phyloP scores from a whole-genome alignment of 1,140 invertebrate genomes.

The Bombus sibiricus region DNA sequence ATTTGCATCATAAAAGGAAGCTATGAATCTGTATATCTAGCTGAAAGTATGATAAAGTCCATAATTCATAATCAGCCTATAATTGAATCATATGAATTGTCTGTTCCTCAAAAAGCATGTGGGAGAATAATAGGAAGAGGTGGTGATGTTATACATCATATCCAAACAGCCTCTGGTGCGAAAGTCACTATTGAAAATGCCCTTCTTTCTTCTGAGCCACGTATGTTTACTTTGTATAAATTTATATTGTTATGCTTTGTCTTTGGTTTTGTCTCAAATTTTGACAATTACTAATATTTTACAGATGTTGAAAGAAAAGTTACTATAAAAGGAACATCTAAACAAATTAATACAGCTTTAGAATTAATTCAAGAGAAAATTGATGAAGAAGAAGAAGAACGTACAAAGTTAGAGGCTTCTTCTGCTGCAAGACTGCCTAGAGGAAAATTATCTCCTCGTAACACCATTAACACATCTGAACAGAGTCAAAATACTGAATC shows the following conservation, averaged over 20 bases:
- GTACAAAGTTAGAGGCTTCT: conserved; percentile 76
- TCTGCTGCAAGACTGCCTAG: conserved; percentile 82
- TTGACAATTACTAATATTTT: conserved; percentile 41
- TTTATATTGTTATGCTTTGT: neutral
- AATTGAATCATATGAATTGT: conserved; percentile 85
- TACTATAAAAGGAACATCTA: conserved; percentile 84
- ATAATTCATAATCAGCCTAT: conserved; percentile 87
- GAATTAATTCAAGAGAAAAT: conserved; percentile 85
- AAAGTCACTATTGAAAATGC: conserved; percentile 83
- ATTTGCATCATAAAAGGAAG: conserved; percentile 87
- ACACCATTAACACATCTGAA: conserved; percentile 11
- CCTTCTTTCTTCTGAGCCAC: conserved; percentile 15
- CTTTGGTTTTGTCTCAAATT: neutral
- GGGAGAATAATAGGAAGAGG: conserved; percentile 88
- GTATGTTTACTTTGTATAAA: conserved; percentile 39
- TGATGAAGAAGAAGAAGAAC: conserved; percentile 81
- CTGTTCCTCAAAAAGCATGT: conserved; percentile 85
- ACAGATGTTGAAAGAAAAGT: conserved; percentile 81
- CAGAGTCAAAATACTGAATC: neutral
- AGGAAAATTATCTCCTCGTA: conserved; percentile 66
- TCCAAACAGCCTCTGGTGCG: conserved; percentile 86
- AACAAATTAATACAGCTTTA: conserved; percentile 85
- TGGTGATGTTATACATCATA: conserved; percentile 88
- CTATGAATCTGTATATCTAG: conserved; percentile 85
- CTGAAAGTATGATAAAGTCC: conserved; percentile 88